These are phyloP conservation scores for Allygus modestus DNA, from an alignment of 2,888 invertebrate genomes.

Conservation along the genomic window DNA sequence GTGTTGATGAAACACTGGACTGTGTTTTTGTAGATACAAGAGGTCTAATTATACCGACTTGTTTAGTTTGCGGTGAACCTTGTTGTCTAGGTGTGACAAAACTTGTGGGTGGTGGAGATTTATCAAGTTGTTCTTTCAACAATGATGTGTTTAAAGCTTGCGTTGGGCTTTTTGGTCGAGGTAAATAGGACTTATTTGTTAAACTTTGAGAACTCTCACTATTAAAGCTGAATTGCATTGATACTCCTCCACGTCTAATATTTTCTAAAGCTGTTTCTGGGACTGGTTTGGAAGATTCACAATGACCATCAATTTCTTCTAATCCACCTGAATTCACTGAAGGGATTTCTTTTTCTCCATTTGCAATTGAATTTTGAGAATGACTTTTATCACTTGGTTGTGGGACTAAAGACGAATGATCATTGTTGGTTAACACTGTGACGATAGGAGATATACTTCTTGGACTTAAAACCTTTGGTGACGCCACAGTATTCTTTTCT, in stretches of 20 bases:
- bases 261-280: conserved; percentile 78
- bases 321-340: conserved; percentile 20
- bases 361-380: conserved; percentile 1
- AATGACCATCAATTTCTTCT: conserved; percentile 49
- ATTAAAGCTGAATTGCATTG: conserved; percentile 78
- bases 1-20: conserved; percentile 71
- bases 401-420: conserved; percentile 4
- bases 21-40: conserved; percentile 75
- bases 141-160: conserved; percentile 61
- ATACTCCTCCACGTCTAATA: conserved; percentile 83
- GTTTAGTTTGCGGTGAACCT: conserved; percentile 74
- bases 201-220: conserved; percentile 34
- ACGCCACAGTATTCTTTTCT: conserved; percentile 3
- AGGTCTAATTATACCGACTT: conserved; percentile 77
- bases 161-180: conserved; percentile 65
- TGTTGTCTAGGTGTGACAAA: conserved; percentile 54
- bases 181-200: conserved; percentile 68
- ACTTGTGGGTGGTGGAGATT: conserved; percentile 45
- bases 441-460: conserved; percentile 63
- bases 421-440: conserved; percentile 45
- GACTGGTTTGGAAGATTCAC: conserved; percentile 61
- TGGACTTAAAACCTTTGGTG: conserved; percentile 64
- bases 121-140: conserved; percentile 48
- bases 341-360: conserved; percentile 23
- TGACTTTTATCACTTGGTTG: neutral